Evolutionary conservation across 1,140 invertebrate genomes (phyloP).

Genomic region (Neotoxoptera formosana): DNA sequence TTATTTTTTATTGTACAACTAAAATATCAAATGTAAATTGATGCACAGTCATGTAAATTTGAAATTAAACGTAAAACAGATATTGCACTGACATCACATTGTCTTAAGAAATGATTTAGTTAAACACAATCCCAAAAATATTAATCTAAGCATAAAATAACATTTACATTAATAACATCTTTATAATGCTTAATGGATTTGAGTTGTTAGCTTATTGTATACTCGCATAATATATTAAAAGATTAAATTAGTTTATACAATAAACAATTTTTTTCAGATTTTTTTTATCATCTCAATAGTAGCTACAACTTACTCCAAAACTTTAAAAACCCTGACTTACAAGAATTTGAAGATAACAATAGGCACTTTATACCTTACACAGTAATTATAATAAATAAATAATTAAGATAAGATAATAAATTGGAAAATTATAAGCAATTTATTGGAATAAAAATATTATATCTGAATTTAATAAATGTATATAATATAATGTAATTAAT

Average conservation of each 20-base stretch:
- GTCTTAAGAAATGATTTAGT: neutral
- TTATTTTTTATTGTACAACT: neutral
- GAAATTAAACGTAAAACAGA: neutral
- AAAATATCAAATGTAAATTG: neutral
- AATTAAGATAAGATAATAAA: too few species aligned
- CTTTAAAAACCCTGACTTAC: slow-evolving; percentile 39
- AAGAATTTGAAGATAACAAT: slow-evolving; percentile 50
- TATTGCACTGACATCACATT: neutral
- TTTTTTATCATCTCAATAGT: slow-evolving; percentile 46
- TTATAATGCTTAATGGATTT: neutral
- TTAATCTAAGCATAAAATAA: neutral
- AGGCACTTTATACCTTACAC: slow-evolving; percentile 35
- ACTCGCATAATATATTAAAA: neutral
- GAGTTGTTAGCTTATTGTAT: neutral
- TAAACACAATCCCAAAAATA: neutral
- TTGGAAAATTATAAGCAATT: neutral
- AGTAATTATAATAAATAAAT: too few species aligned
- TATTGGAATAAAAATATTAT: too few species aligned
- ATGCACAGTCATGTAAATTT: neutral
- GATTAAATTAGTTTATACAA: neutral
- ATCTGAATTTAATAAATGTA: too few species aligned
- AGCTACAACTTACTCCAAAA: neutral
- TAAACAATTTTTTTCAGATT: slow-evolving; percentile 16
- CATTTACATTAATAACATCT: neutral
- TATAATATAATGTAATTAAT: too few species aligned